Base-by-base conservation (phyloP, 2,113 vertebrate genomes). In the Globicephala melas region DNA sequence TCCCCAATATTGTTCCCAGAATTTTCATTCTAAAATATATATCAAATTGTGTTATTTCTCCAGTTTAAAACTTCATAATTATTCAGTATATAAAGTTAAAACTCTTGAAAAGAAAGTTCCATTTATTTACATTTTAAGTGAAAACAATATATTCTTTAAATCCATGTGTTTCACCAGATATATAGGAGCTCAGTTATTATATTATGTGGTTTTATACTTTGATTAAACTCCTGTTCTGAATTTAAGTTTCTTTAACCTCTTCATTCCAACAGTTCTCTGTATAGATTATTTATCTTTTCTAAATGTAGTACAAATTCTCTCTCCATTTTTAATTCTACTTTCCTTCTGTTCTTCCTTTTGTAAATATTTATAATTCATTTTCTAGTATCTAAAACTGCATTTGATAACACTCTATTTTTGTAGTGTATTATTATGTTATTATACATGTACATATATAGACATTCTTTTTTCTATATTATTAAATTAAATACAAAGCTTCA, bases 401-500 rank as follows among this genome's bases (percentile, higher is more conserved):
- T 83, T 58, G 12, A n/a, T 73, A 81, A 83, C 5, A 25, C 0
- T 55, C 8, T 1, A 67, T 50, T 89, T 84, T 90, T 65, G 12
- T 31, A 31, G n/a, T 41, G 20, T 71, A 89, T 79, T 95, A 74
- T 83, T 20, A 93, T 97, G 91, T 86, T 28, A 88, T 81, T 93
- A 79, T 79, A 33, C 0, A 13, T 93, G 25, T 87, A 33, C n/a
- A 50, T 47, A 89, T 71, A 76, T 21, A 68, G 1, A 55, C 21
- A 81, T 60, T 76, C 0, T 62, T 82, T 94, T 21, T 58, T 67
- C 77, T 86, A 38, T 60, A 70, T 90, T 68, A 79, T 58, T 36
- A 36, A 89, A 83, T 83, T 20, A 95, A 65, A 47, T 62, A 21
- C 25, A 87, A 85, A 95, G 0, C 1, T 93, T 96, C 0, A 44